Evolutionary conservation across 2,797 vertebrate genomes (phyloP), one percentile per base, ranked within the genome.

Genomic region (Darevskia nairensis): DNA sequence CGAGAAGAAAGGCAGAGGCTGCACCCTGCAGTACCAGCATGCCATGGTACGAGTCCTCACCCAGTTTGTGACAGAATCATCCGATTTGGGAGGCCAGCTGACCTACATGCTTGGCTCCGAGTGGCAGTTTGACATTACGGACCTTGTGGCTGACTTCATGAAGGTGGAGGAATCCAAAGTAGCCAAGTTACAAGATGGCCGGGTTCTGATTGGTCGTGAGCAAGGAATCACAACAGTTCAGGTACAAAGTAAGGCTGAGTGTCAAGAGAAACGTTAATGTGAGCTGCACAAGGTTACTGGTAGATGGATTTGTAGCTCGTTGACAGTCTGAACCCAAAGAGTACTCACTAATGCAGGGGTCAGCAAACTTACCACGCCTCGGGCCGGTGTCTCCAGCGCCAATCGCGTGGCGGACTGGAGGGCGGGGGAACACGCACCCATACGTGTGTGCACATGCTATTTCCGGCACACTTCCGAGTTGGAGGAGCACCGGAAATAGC

Each of bases 111-210:
- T 99, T 93, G 98, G 98, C 17, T 93, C 98, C 0, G 98, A 99
- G 95, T 99, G 99, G 99, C 99, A 99, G 92, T 97, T 98, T 0
- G 99, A 99, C 94, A 98, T 99, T 96, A 99, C 99, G 0, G 97
- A 98, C 77, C 96, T 99, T 11, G 98, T 99, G 72, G 87, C 96
- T 0, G 98, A 98, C 3, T 99, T 98, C 94, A 96, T 99, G 92
- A 99, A 98, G 96, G 98, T 99, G 85, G 98, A 99, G 88, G 98
- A 99, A 61, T 97, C 98, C 3, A 97, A 93, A 79, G 97, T 99
- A 0, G 99, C 98, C 15, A 97, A 95, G 88, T 94, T 99, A 32
- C 96, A 98, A 55, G 98, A 98, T 1, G 98, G 98, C 2, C 93
- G 97, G 3, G 96, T 98, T 21, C 95, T 99, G 94, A 97, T 98